Percentiles rank a stretch among this genome's conserved stretches.
phyloP scores from a whole-genome alignment of 1,140 invertebrate species.

The Euwallacea fornicatus region DNA sequence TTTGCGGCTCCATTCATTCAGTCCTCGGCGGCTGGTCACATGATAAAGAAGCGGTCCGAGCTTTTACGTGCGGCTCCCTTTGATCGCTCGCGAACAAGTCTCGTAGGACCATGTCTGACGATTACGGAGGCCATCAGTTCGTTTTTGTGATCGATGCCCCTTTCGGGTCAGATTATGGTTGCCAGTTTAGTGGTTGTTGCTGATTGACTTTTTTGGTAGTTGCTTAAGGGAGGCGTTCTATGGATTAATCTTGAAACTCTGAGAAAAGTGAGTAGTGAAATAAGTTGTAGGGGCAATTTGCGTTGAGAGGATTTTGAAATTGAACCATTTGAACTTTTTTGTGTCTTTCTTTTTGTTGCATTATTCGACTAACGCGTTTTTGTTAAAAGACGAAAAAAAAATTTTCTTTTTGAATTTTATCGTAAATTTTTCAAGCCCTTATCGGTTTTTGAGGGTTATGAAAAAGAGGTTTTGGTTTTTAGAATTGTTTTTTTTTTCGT shows the following conservation, averaged over 20 bases:
- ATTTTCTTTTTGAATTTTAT: too few relatives aligned
- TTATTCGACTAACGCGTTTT: too few relatives aligned
- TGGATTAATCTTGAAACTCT: background rate
- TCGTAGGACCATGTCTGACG: conserved; percentile 8
- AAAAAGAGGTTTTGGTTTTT: too few relatives aligned
- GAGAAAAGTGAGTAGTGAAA: too few relatives aligned
- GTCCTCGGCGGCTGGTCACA: background rate
- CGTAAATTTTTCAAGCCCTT: too few relatives aligned
- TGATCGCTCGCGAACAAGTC: conserved; percentile 5
- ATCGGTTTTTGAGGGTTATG: too few relatives aligned
- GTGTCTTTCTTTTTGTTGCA: too few relatives aligned
- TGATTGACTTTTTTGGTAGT: background rate
- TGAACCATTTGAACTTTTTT: too few relatives aligned
- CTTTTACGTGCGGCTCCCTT: conserved; percentile 1
- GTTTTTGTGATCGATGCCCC: conserved; percentile 5
- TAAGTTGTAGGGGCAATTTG: too few relatives aligned
- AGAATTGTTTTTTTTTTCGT: too few relatives aligned
- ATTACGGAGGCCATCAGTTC: conserved; percentile 6
- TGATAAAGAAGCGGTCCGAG: conserved; percentile 6
- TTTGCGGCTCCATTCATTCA: background rate
- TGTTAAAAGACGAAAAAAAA: too few relatives aligned
- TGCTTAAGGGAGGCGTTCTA: background rate
- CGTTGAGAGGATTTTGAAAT: too few relatives aligned
- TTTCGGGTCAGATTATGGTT: background rate
- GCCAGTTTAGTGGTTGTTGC: background rate